Evolutionary conservation across 2,113 vertebrate species (phyloP), one percentile per base, ranked within the genome.

Genomic region (Lamprologus sp.): DNA sequence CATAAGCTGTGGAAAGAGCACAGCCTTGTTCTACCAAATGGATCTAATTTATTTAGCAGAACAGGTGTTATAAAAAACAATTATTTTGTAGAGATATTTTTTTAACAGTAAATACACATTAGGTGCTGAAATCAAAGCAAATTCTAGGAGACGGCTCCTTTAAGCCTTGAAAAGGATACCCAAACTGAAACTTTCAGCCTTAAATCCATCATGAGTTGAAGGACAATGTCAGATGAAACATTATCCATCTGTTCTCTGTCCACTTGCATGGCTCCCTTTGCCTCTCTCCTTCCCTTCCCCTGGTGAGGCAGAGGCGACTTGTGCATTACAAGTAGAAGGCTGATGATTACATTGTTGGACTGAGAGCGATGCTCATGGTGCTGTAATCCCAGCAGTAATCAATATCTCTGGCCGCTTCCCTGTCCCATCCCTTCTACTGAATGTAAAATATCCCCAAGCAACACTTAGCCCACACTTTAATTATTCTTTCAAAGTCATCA

Each of bases 371-470:
- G 94, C 93, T 95, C 85, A 83, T 93, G 95, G 95, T 93, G 89
- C 87, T 90, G 92, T 95, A 95, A 96, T 94, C 95, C 94, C 92
- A 94, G 90, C 92, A 94, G 95, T 93, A 96, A 96, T 97, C 95
- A 95, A 96, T 96, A 96, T 93, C 94, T 91, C 92, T 91, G 92
- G 90, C 92, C 90, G 88, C 86, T 86, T 91, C 92, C 87, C 82
- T 53, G 70, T 89, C 90, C 91, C 89, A 79, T 91, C 91, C 88
- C 90, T 90, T 93, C 91, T 80, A 88, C 93, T 92, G 93, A 95
- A 95, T 96, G 94, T 95, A 95, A 96, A 96, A 95, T 95, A 95
- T 94, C 95, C 92, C 91, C 35, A 51, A 91, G 92, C 92, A 93
- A 92, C 92, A 94, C 92, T 92, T 95, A 90, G 85, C 60, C 89